phyloP scores from a whole-genome alignment of 2,888 invertebrate genomes.

The Kryphioiulus occultus region DNA sequence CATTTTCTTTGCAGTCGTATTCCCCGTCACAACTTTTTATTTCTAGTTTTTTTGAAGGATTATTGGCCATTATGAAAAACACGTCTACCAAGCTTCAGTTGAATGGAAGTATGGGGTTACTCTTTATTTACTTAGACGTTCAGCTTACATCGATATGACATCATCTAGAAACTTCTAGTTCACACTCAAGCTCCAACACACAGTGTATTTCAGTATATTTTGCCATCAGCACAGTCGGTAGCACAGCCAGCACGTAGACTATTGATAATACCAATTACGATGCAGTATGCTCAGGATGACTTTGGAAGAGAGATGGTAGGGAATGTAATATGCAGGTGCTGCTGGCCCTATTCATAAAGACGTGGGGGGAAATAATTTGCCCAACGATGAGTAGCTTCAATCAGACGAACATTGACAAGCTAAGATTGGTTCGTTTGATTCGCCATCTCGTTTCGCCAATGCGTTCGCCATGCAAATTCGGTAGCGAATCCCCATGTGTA shows the following conservation, averaged over 20 bases:
- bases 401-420: slow-evolving; percentile 18
- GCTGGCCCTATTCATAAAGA: background rate
- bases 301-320: background rate
- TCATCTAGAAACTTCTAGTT: no score
- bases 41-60: no score
- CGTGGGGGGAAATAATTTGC: background rate
- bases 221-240: no score
- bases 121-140: no score
- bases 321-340: background rate
- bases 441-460: background rate
- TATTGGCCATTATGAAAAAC: no score
- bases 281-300: background rate
- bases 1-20: no score
- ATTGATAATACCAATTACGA: background rate
- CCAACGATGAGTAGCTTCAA: slow-evolving; percentile 13
- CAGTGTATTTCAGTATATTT: no score
- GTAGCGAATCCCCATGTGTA: background rate
- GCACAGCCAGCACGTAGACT: background rate
- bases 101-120: no score
- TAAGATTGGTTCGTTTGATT: slow-evolving; percentile 36
- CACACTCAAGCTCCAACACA: no score
- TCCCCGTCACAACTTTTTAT: no score
- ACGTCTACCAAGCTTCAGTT: no score
- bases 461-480: background rate
- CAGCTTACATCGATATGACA: no score